Evolutionary conservation across 2,888 invertebrate genomes (phyloP).

Genomic region (Neuroscelio doddi): DNA sequence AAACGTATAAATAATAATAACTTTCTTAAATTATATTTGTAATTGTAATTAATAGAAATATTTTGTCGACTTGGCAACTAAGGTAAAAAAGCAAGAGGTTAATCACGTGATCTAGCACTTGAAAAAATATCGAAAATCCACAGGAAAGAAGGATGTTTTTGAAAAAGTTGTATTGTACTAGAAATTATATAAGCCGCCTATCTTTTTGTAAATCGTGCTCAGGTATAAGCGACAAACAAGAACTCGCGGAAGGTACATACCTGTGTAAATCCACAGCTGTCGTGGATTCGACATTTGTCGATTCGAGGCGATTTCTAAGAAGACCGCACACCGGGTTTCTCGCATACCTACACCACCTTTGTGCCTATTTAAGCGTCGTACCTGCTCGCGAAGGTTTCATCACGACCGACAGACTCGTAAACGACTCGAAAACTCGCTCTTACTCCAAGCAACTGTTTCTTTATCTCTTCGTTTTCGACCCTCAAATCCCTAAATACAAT

Average conservation of each 20-base stretch:
- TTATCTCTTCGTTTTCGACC: constrained; percentile 8
- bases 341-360: constrained; percentile 43
- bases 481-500: background rate
- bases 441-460: too few species aligned
- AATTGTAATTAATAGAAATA: too few species aligned
- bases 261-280: constrained; percentile 44
- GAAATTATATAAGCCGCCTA: background rate
- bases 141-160: too few species aligned
- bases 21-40: too few species aligned
- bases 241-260: too few species aligned
- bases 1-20: too few species aligned
- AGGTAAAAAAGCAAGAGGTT: too few species aligned
- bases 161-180: background rate
- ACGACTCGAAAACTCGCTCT: constrained; percentile 24
- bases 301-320: constrained; percentile 57
- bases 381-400: constrained; percentile 35
- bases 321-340: constrained; percentile 50
- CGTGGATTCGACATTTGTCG: constrained; percentile 48
- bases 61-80: too few species aligned
- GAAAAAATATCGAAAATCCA: too few species aligned
- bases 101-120: too few species aligned
- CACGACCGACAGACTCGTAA: constrained; percentile 16
- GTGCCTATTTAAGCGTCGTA: constrained; percentile 38
- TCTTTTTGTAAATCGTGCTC: background rate
- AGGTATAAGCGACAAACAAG: background rate